Evolutionary conservation across 1,140 invertebrate genomes (phyloP).

Genomic region (Oscheius sp.): DNA sequence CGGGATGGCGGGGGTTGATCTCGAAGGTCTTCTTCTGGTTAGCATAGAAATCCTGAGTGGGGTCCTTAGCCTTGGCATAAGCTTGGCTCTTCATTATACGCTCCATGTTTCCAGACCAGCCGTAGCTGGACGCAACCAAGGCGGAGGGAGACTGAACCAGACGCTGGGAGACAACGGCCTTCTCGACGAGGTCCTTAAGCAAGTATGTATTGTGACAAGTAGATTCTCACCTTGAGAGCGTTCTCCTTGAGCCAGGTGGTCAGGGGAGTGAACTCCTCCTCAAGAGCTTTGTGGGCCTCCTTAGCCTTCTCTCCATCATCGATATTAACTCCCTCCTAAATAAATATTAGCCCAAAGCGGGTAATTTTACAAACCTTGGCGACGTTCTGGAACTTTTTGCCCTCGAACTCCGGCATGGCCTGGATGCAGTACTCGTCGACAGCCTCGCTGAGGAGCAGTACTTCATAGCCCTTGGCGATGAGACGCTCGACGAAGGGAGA

Average conservation of each 20-base stretch:
- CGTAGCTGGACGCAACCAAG: slow-evolving; percentile 90
- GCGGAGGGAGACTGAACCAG: slow-evolving; percentile 89
- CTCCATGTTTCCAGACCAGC: slow-evolving; percentile 98
- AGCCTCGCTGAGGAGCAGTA: slow-evolving; percentile 89
- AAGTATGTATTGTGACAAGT: background rate
- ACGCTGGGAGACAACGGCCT: slow-evolving; percentile 83
- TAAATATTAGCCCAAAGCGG: background rate
- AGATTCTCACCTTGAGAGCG: slow-evolving; percentile 65
- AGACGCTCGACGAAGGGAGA: slow-evolving; percentile 94
- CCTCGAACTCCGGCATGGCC: slow-evolving; percentile 94
- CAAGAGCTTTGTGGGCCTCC: slow-evolving; percentile 76
- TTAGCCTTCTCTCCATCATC: slow-evolving; percentile 79
- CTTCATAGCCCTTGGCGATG: slow-evolving; percentile 90
- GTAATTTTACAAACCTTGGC: slow-evolving; percentile 71
- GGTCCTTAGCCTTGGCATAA: slow-evolving; percentile 90
- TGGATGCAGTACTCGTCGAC: slow-evolving; percentile 98
- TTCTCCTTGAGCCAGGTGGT: slow-evolving; percentile 84
- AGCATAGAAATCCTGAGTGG: slow-evolving; percentile 82
- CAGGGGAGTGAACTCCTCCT: slow-evolving; percentile 82
- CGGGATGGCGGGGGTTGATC: slow-evolving; percentile 93
- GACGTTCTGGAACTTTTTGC: slow-evolving; percentile 97
- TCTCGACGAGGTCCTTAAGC: slow-evolving; percentile 67
- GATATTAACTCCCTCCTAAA: slow-evolving; percentile 77
- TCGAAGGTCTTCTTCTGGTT: slow-evolving; percentile 96
- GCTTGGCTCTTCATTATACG: slow-evolving; percentile 90